Evolutionary conservation across 2,113 vertebrate species (phyloP).

Genomic region (Camarhynchus parvulus): DNA sequence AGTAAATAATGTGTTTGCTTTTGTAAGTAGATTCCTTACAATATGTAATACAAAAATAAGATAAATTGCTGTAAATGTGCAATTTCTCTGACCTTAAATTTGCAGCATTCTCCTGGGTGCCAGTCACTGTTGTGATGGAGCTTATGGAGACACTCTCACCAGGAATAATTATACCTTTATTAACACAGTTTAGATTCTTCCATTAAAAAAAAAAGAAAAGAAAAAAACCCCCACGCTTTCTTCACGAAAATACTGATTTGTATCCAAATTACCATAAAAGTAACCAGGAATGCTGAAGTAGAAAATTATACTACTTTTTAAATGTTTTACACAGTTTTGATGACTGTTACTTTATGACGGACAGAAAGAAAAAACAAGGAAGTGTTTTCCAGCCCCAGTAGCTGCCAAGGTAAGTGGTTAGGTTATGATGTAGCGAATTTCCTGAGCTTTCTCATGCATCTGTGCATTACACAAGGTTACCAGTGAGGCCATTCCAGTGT

Average conservation of each 20-base stretch:
- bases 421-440: neutral
- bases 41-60: neutral
- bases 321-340: neutral
- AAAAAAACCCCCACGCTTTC: fast-evolving
- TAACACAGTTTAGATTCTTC: neutral
- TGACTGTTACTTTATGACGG: neutral
- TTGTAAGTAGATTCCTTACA: neutral
- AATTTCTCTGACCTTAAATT: conserved; percentile 42
- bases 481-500: neutral
- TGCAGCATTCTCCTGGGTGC: conserved; percentile 24
- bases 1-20: neutral
- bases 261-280: neutral
- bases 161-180: neutral
- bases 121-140: conserved; percentile 11
- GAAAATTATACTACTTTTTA: neutral
- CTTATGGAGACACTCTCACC: neutral
- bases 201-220: neutral
- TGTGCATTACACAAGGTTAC: neutral
- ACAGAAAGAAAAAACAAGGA: neutral
- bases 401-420: neutral
- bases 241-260: neutral
- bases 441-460: neutral
- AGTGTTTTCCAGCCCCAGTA: neutral
- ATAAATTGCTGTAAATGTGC: neutral
- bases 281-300: neutral